Evolutionary conservation across 2,888 invertebrate genomes (phyloP).

Genomic region (Oscheius sp.): DNA sequence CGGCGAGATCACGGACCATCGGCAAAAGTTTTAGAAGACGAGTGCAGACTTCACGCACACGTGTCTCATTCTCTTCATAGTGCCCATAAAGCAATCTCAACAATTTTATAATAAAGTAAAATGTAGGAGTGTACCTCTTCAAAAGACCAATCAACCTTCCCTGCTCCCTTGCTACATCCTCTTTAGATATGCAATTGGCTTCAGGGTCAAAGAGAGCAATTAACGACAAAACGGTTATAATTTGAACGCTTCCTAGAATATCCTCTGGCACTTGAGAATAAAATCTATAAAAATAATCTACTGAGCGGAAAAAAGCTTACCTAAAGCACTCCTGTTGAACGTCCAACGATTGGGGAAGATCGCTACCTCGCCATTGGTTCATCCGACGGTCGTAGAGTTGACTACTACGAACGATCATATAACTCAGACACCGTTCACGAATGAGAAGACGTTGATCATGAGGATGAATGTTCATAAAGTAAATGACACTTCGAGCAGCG

Average conservation of each 20-base stretch:
- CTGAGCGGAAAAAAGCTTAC: conserved; percentile 13
- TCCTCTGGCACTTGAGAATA: conserved; percentile 82
- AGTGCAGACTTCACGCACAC: conserved; percentile 8
- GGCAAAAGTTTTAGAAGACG: conserved; percentile 21
- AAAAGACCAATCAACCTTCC: conserved; percentile 8
- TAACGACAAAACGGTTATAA: conserved; percentile 88
- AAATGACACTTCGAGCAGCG: not conserved
- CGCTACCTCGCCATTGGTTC: conserved; percentile 4
- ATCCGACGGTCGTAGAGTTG: not conserved
- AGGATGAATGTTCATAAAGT: not conserved
- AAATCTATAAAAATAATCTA: conserved; percentile 55
- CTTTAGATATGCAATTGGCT: not conserved
- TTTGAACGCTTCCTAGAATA: conserved; percentile 86
- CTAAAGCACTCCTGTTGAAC: conserved; percentile 12
- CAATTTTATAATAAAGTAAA: not conserved
- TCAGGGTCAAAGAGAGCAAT: conserved; percentile 86
- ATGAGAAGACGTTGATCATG: conserved; percentile 4
- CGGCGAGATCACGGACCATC: conserved; percentile 18
- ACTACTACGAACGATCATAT: not conserved
- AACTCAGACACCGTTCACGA: conserved; percentile 5
- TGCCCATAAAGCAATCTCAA: conserved; percentile 9
- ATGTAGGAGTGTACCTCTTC: conserved; percentile 14
- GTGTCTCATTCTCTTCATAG: conserved; percentile 16
- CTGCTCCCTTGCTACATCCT: conserved; percentile 10
- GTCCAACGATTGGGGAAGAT: conserved; percentile 2